Evolutionary conservation across 2,113 vertebrate genomes (phyloP).

Genomic region (Sphaerodactylus townsendi): DNA sequence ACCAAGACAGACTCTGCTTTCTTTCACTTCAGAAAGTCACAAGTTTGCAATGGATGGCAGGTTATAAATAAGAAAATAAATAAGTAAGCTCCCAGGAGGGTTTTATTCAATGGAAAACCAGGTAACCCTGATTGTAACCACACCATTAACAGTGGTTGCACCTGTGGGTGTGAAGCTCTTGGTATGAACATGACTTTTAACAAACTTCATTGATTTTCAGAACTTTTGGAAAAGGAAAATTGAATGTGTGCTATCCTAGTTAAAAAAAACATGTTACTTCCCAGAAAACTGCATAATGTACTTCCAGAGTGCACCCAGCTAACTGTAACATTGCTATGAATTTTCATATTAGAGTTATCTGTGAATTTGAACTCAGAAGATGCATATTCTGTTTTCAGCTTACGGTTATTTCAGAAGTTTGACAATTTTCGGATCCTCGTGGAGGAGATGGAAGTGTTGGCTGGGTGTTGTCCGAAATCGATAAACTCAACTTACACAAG

Average conservation of each 20-base stretch:
- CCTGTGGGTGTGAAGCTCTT: neutral
- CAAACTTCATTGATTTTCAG: neutral
- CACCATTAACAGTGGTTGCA: neutral
- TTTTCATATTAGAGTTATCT: neutral
- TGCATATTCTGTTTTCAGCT: slow-evolving; percentile 76
- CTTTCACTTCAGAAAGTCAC: neutral
- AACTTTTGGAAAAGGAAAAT: slow-evolving; percentile 55
- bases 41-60: fast-evolving
- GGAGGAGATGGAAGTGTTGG: slow-evolving; percentile 97
- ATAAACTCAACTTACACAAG: slow-evolving; percentile 96
- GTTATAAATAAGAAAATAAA: too few species aligned
- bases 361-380: slow-evolving; percentile 25
- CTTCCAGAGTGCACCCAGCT: neutral
- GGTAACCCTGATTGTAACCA: neutral
- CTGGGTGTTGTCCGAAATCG: slow-evolving; percentile 98
- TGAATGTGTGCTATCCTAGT: slow-evolving; percentile 33
- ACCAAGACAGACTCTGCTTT: neutral
- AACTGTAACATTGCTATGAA: neutral
- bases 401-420: slow-evolving; percentile 97
- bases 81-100: fast-evolving
- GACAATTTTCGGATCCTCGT: slow-evolving; percentile 97
- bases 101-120: neutral
- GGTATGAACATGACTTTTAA: neutral
- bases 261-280: slow-evolving; percentile 38
- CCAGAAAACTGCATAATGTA: slow-evolving; percentile 6